These are phyloP conservation scores for Drosophila navojoa DNA, from an alignment of 1,140 invertebrate species.

Conservation along the genomic window DNA sequence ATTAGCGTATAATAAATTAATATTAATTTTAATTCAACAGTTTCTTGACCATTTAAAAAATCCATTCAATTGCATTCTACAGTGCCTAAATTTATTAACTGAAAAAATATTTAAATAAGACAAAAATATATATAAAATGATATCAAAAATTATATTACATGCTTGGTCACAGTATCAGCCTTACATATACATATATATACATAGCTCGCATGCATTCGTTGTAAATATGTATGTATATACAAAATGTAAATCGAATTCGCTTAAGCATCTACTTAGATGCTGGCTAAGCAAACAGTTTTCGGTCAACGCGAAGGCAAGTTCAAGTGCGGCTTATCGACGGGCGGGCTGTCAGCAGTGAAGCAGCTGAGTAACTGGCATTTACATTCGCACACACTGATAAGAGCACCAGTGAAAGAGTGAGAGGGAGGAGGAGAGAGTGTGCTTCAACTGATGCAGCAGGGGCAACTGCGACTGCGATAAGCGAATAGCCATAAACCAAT, in stretches of 20 bases:
- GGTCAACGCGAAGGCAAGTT: slow-evolving; percentile 23
- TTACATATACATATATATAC: no score
- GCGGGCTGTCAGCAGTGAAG: slow-evolving; percentile 16
- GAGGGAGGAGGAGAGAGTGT: no score
- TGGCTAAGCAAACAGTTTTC: slow-evolving; percentile 5
- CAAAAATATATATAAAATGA: no score
- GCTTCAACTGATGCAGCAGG: not conserved
- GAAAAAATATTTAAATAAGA: no score
- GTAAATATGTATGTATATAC: not conserved
- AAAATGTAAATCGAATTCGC: not conserved
- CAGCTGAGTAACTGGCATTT: slow-evolving; percentile 17
- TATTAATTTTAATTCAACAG: no score
- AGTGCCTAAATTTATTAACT: no score
- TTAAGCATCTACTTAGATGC: not conserved
- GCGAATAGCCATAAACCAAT: slow-evolving; percentile 20
- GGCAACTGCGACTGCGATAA: slow-evolving; percentile 1
- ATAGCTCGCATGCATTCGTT: not conserved
- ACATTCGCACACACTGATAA: slow-evolving; percentile 27
- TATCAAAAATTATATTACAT: no score
- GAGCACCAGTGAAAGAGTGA: not conserved
- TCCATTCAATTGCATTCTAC: no score
- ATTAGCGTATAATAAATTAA: no score
- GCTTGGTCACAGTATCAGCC: no score
- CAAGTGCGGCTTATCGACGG: slow-evolving; percentile 29
- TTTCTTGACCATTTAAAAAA: no score